A percentile compares a stretch with the other conserved stretches of the same genome.
Evolutionary conservation across 2,888 invertebrate genomes (phyloP).

Genomic region (Maniola hyperantus): DNA sequence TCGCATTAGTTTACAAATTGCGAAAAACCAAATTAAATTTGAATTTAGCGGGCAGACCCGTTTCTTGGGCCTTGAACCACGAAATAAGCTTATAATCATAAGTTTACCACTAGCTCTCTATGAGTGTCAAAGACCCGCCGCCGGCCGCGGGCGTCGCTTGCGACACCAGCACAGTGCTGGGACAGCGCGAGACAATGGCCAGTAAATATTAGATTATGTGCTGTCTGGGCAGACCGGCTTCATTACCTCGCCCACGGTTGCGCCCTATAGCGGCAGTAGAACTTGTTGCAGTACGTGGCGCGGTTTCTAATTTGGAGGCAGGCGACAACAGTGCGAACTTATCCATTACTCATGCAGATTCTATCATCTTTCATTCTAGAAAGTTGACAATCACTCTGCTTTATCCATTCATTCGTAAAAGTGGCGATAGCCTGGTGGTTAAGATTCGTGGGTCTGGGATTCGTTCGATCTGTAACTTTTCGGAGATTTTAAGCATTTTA

Average conservation of each 20-base stretch:
- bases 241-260: constrained; percentile 63
- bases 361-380: neutral
- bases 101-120: neutral
- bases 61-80: no score
- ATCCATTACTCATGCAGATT: constrained; percentile 26
- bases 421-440: no score
- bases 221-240: constrained; percentile 55
- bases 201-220: constrained; percentile 59
- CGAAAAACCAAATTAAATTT: no score
- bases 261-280: constrained; percentile 40
- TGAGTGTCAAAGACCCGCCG: constrained; percentile 45
- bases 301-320: constrained; percentile 47
- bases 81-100: no score
- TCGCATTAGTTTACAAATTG: no score
- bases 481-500: no score
- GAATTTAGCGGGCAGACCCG: no score
- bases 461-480: no score
- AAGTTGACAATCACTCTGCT: neutral
- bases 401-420: no score
- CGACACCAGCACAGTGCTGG: constrained; percentile 38
- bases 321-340: constrained; percentile 27
- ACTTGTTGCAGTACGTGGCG: constrained; percentile 48
- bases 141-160: constrained; percentile 40
- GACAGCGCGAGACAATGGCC: constrained; percentile 51
- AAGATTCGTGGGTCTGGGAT: no score